Conservation (phyloP, 2,797 vertebrate species). For the Danio choprae region DNA sequence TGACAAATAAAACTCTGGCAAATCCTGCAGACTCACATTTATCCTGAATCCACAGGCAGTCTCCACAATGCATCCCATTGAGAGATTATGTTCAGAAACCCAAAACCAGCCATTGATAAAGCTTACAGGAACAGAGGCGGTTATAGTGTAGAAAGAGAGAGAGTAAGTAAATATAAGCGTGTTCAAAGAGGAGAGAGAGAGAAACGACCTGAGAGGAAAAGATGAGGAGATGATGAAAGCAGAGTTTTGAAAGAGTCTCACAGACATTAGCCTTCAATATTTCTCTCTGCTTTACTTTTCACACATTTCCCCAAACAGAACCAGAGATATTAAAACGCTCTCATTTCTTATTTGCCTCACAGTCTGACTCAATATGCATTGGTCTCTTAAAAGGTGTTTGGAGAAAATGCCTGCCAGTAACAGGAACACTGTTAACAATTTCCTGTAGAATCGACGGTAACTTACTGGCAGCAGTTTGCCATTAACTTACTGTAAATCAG, state of each 20-base stretch:
- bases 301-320: background rate
- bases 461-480: no score
- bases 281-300: background rate
- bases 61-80: constrained; percentile 47
- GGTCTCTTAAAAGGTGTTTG: background rate
- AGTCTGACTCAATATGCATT: background rate
- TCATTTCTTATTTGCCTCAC: background rate
- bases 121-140: constrained; percentile 40
- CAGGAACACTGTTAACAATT: background rate
- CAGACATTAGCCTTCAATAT: constrained; percentile 3
- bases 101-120: constrained; percentile 43
- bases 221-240: constrained; percentile 25
- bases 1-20: constrained; percentile 31
- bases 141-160: constrained; percentile 27
- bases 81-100: constrained; percentile 55
- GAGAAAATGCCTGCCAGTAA: background rate
- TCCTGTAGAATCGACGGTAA: no score
- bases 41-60: constrained; percentile 29
- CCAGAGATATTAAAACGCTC: background rate
- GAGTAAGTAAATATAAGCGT: constrained; percentile 8
- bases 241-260: constrained; percentile 11
- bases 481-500: no score
- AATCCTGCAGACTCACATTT: constrained; percentile 12
- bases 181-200: background rate
- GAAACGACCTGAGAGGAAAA: background rate